Percentiles rank a stretch among this genome's conserved stretches.
phyloP scores from a whole-genome alignment of 2,888 invertebrate genomes.

The Euproctis similis region DNA sequence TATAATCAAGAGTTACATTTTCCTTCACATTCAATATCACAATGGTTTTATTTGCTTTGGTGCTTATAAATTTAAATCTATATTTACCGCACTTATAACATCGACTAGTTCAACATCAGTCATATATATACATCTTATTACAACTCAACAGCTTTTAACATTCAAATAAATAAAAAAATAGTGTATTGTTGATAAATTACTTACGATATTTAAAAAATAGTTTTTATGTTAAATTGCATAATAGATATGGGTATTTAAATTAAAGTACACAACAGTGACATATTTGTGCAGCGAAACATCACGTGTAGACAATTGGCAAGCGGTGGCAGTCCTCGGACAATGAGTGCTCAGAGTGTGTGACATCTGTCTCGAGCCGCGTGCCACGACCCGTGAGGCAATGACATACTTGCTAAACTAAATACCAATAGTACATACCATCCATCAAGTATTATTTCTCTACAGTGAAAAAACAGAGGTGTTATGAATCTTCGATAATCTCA shows the following conservation, averaged over 20 bases:
- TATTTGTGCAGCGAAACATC: conserved; percentile 54
- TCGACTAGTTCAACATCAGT: conserved; percentile 31
- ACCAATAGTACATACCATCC: too few species aligned
- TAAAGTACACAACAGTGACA: conserved; percentile 41
- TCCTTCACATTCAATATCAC: conserved; percentile 49
- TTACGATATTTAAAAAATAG: conserved; percentile 21
- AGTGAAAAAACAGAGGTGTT: too few species aligned
- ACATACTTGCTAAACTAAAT: conserved; percentile 43
- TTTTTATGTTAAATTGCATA: conserved; percentile 16
- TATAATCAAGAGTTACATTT: conserved; percentile 28
- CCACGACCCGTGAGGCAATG: conserved; percentile 35
- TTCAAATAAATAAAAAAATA: too few species aligned
- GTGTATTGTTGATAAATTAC: too few species aligned
- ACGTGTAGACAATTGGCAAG: conserved; percentile 44
- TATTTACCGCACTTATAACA: conserved; percentile 36
- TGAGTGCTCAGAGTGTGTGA: conserved; percentile 43
- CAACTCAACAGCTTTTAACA: too few species aligned
- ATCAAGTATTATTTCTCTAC: too few species aligned
- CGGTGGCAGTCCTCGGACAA: conserved; percentile 40
- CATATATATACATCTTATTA: conserved; percentile 14
- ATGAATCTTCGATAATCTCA: too few species aligned
- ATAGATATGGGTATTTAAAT: conserved; percentile 19
- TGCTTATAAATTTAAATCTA: conserved; percentile 38
- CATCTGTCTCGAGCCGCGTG: conserved; percentile 20
- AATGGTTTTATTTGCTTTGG: conserved; percentile 51